Percentiles rank a stretch among this genome's conserved stretches.
Evolutionary conservation across 2,888 invertebrate species (phyloP).

Genomic region (Tubulanus polymorphus): DNA sequence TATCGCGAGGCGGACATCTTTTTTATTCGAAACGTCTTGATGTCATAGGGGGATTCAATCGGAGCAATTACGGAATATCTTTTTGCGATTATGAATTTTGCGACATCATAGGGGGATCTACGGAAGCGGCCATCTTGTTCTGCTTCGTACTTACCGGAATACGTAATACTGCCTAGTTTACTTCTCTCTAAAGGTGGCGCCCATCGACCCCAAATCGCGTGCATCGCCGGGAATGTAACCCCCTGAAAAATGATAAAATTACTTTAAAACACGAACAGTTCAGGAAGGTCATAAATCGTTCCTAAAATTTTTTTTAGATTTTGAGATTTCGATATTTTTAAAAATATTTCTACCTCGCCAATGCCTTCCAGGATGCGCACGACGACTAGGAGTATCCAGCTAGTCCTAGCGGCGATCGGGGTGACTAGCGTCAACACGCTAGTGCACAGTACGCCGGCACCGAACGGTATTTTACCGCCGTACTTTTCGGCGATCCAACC

Average conservation of each 20-base stretch:
- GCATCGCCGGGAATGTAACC: conserved; percentile 50
- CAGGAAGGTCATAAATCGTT: too few relatives aligned
- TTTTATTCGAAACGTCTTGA: too few relatives aligned
- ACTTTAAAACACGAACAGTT: too few relatives aligned
- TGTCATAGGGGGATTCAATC: too few relatives aligned
- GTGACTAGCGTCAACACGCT: conserved; percentile 77
- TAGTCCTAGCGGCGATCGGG: conserved; percentile 69
- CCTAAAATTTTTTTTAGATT: too few relatives aligned
- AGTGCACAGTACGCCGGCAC: conserved; percentile 75
- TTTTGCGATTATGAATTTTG: too few relatives aligned
- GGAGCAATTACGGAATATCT: too few relatives aligned
- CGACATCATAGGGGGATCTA: too few relatives aligned
- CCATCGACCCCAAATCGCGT: conserved; percentile 49
- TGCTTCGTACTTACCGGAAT: too few relatives aligned
- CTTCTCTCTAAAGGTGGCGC: conserved; percentile 44
- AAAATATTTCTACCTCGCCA: conserved; percentile 74
- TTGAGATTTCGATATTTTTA: too few relatives aligned
- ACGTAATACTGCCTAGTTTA: conserved; percentile 28
- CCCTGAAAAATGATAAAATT: conserved; percentile 32
- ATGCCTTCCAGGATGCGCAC: conserved; percentile 76
- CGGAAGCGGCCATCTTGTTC: too few relatives aligned
- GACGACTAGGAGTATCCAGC: conserved; percentile 67
- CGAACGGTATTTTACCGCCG: conserved; percentile 81
- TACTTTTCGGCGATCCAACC: conserved; percentile 68
- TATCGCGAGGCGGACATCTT: too few relatives aligned